Conservation (phyloP, 2,797 vertebrate genomes). For the Platyrinchus mystaceus region DNA sequence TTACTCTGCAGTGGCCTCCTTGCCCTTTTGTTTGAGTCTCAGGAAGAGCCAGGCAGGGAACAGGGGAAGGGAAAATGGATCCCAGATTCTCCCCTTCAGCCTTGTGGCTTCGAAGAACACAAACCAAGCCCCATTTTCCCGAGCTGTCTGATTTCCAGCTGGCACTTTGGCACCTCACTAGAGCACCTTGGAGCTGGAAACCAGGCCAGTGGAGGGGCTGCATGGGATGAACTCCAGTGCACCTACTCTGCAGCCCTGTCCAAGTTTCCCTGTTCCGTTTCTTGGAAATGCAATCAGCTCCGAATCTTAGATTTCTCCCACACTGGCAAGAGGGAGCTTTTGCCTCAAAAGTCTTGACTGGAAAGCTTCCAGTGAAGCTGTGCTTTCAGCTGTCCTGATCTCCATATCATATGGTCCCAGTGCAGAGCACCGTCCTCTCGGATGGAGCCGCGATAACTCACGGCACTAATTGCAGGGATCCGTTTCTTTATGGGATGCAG, state of each 20-base stretch:
- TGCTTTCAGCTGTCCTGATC: neutral
- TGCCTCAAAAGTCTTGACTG: neutral
- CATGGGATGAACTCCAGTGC: neutral
- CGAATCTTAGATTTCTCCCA: constrained; percentile 17
- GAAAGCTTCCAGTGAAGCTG: neutral
- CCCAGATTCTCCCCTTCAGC: neutral
- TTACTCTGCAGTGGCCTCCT: constrained; percentile 67
- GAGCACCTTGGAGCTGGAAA: neutral
- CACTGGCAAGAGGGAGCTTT: neutral
- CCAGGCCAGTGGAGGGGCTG: neutral
- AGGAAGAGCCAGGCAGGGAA: constrained; percentile 31
- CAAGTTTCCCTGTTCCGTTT: neutral
- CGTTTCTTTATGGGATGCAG: neutral
- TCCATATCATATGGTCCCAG: neutral
- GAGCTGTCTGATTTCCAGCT: neutral
- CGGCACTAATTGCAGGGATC: neutral
- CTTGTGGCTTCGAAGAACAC: neutral
- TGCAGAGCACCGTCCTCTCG: neutral
- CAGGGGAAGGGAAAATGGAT: neutral
- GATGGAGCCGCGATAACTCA: neutral
- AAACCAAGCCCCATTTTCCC: constrained; percentile 15
- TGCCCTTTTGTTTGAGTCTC: constrained; percentile 54
- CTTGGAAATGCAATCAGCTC: constrained; percentile 28
- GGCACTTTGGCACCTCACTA: neutral
- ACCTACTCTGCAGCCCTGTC: neutral